Percentiles rank a stretch among this genome's conserved stretches.
phyloP scores from a whole-genome alignment of 2,113 vertebrate genomes.

The Otis tarda region DNA sequence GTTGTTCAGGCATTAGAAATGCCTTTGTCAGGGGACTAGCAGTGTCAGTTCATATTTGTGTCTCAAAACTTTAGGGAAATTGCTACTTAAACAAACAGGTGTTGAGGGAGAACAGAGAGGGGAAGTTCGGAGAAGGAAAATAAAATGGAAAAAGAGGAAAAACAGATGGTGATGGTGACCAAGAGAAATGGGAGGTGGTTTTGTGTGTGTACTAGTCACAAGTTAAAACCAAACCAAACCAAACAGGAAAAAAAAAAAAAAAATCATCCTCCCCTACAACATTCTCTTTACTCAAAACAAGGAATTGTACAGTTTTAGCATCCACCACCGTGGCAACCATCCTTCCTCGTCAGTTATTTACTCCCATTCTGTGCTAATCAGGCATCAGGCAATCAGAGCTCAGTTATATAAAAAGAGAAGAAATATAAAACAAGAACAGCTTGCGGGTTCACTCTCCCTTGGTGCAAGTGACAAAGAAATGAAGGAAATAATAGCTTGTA shows the following conservation, averaged over 20 bases:
- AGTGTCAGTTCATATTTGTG: conserved; percentile 50
- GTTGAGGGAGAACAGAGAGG: neutral
- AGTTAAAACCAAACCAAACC: neutral
- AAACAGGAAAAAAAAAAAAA: neutral
- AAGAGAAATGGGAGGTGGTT: neutral
- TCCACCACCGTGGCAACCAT: neutral
- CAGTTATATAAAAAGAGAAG: neutral
- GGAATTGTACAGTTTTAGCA: neutral
- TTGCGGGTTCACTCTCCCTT: neutral
- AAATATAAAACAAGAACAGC: neutral
- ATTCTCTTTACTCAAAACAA: neutral
- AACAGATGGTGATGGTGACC: neutral
- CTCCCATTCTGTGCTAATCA: neutral
- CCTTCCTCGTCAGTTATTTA: neutral
- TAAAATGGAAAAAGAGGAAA: neutral
- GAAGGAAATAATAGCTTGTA: neutral
- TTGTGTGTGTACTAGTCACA: neutral
- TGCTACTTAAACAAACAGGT: conserved; percentile 19
- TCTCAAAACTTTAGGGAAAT: conserved; percentile 28
- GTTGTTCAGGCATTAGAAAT: conserved; percentile 21
- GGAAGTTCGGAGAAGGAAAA: neutral
- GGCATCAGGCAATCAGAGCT: neutral
- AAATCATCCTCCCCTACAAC: no score
- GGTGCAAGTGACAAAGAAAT: neutral
- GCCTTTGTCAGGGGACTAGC: conserved; percentile 25